Evolutionary conservation across 1,140 invertebrate genomes (phyloP), one percentile per base, ranked within the genome.

Genomic region (Melipona quadrifasciata): DNA sequence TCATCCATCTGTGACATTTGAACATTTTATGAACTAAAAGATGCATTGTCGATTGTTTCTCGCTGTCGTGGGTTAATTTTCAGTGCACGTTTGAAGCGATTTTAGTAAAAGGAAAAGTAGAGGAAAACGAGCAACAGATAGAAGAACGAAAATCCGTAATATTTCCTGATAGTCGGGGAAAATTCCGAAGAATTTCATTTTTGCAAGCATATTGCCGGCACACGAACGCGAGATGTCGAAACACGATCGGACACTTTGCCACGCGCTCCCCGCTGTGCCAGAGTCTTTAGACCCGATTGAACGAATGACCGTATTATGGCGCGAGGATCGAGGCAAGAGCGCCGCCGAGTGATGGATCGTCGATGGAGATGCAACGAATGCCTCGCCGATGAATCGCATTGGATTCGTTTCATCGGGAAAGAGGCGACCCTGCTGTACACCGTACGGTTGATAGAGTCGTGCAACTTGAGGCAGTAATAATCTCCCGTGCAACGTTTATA

Each of bases 201-300:
- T 47, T 47, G 6, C 39, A 47, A 47, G 39, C 39, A 6, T 47
- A 39, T 3, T 67, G 16, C 71, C 76, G 19, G 67, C 64, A 67
- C 47, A 57, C 16, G n/a, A 27, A 65, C 64, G 27, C 65, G 31
- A 3, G 17, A 65, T 72, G 70, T 71, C 73, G 47, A 61, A 83
- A 86, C 77, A 19, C 24, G 51, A 53, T 73, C 70, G 57, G 70
- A 72, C 76, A 75, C 47, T 51, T 61, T 51, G 21, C 67, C 5
- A 19, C 16, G 16, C 64, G 39, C 51, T 55, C 1, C 1, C 76
- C 53, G 11, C 27, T 27, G 51, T 39, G 11, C 5, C 27, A 4
- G 24, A 71, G 67, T 64, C 39, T 71, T n/a, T 16, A 53, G 53
- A 11, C 21, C 27, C 47, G 76, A 78, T 78, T 78, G 64, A 67